Evolutionary conservation across 2,888 invertebrate genomes (phyloP).

Genomic region (Leucoptera coffeella): DNA sequence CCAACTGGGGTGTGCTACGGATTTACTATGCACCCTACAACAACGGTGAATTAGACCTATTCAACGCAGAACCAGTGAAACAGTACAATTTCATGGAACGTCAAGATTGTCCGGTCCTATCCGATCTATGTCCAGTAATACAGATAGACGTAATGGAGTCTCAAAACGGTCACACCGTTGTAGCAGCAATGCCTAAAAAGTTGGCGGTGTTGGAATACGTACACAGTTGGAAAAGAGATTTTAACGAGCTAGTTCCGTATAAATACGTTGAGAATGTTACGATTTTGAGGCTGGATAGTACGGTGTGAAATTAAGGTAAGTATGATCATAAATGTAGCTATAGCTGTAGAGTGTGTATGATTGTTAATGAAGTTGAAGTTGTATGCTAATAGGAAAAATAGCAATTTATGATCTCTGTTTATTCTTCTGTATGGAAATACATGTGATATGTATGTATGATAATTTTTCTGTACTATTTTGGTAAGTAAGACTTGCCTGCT

Average conservation of each 20-base stretch:
- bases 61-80: slow-evolving; percentile 17
- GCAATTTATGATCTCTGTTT: too few relatives aligned
- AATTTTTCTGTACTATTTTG: too few relatives aligned
- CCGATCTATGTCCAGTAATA: slow-evolving; percentile 18
- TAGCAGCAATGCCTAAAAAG: slow-evolving; percentile 33
- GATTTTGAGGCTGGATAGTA: slow-evolving; percentile 3
- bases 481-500: too few relatives aligned
- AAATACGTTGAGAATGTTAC: slow-evolving; percentile 9
- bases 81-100: slow-evolving; percentile 25
- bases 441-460: too few relatives aligned
- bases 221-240: slow-evolving; percentile 14
- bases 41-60: slow-evolving; percentile 19
- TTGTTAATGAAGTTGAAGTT: too few relatives aligned
- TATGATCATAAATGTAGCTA: too few relatives aligned
- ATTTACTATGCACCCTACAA: slow-evolving; percentile 24
- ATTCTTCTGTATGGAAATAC: too few relatives aligned
- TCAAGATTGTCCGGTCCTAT: slow-evolving; percentile 19
- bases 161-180: slow-evolving; percentile 20
- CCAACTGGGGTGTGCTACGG: slow-evolving; percentile 20
- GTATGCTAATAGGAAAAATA: too few relatives aligned
- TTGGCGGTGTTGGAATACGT: slow-evolving; percentile 21
- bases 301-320: too few relatives aligned
- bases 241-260: slow-evolving; percentile 14
- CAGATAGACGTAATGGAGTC: slow-evolving; percentile 24
- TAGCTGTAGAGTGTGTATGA: too few relatives aligned